A percentile compares a stretch with the other conserved stretches of the same genome.
These are phyloP conservation scores for Mycogona germanica DNA, from an alignment of 2,888 invertebrate species.

Conservation along the genomic window DNA sequence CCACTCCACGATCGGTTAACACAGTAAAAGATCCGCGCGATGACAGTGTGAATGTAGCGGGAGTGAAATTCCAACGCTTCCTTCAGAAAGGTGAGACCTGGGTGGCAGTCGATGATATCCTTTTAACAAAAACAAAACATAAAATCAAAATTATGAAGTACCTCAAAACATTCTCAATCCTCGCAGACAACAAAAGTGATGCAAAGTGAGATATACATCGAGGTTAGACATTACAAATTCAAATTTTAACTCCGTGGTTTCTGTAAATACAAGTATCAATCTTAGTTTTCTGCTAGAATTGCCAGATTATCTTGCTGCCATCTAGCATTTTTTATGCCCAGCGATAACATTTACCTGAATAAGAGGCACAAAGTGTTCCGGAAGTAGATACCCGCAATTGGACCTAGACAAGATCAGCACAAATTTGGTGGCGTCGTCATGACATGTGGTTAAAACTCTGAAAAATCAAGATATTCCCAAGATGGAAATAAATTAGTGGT, in stretches of 20 bases:
- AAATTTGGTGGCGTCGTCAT: constrained; percentile 81
- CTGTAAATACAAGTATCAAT: too few species aligned
- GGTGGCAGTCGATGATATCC: constrained; percentile 98
- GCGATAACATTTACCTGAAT: constrained; percentile 42
- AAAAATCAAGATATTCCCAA: constrained; percentile 6
- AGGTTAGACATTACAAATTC: too few species aligned
- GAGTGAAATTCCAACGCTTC: constrained; percentile 98
- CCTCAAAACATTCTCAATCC: too few species aligned
- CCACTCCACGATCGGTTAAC: constrained; percentile 97
- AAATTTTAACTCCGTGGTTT: too few species aligned
- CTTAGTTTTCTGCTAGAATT: too few species aligned
- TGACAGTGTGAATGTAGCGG: constrained; percentile 95
- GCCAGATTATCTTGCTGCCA: too few species aligned
- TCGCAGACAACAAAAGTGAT: too few species aligned
- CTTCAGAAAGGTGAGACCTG: constrained; percentile 91
- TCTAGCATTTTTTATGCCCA: too few species aligned
- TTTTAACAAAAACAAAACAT: constrained; percentile 38
- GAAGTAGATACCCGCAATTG: constrained; percentile 39
- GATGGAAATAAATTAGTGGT: constrained; percentile 2
- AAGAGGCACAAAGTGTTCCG: constrained; percentile 86
- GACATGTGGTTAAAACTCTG: constrained; percentile 67
- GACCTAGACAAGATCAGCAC: constrained; percentile 59
- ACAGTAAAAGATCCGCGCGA: constrained; percentile 93
- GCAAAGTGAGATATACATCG: too few species aligned
- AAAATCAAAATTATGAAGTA: background rate